Conservation (phyloP, 2,113 vertebrate species). For the Hypomesus transpacificus region DNA sequence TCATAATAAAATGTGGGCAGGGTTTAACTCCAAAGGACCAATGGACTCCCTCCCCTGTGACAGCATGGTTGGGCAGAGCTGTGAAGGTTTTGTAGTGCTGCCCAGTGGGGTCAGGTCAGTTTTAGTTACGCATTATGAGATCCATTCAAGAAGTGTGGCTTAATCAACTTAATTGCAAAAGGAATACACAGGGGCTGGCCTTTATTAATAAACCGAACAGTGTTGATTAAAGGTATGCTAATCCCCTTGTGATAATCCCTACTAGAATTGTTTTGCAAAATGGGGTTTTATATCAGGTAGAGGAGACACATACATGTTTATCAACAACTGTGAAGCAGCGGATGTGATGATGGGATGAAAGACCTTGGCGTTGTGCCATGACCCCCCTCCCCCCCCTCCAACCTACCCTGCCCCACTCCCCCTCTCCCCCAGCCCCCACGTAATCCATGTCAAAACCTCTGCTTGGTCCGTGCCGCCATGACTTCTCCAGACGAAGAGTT, state of each 20-base stretch:
- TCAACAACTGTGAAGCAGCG: slow-evolving; percentile 36
- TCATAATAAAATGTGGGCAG: background rate
- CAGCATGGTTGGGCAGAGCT: background rate
- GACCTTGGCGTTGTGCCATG: slow-evolving; percentile 69
- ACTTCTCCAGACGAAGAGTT: slow-evolving; percentile 89
- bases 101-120: background rate
- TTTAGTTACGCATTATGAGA: background rate
- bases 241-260: background rate
- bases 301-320: slow-evolving; percentile 30
- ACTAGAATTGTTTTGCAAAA: background rate
- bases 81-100: background rate
- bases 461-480: slow-evolving; percentile 64
- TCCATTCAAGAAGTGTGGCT: background rate
- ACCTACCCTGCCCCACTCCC: background rate
- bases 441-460: slow-evolving; percentile 59
- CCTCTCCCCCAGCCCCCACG: slow-evolving; percentile 51
- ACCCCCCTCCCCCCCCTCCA: slow-evolving; percentile 47
- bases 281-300: background rate
- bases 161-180: slow-evolving; percentile 2
- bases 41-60: background rate
- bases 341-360: slow-evolving; percentile 76
- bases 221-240: slow-evolving; percentile 2
- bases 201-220: background rate
- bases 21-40: background rate
- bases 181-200: slow-evolving; percentile 3